A percentile compares a stretch with the other conserved stretches of the same genome.
Conservation (phyloP, 1,140 invertebrate genomes). For the Pseudomyrmex pallidus region DNA sequence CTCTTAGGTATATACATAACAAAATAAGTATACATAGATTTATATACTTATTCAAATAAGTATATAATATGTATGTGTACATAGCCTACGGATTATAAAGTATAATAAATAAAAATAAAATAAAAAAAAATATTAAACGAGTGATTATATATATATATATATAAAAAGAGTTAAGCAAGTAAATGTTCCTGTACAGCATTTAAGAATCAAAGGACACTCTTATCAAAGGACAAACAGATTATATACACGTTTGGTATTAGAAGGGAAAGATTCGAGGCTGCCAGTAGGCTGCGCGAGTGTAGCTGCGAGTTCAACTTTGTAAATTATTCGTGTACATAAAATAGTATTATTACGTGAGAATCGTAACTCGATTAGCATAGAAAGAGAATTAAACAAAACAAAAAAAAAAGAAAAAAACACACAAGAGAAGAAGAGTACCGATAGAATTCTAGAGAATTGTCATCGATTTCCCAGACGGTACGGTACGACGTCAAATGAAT, state of each 20-base stretch:
- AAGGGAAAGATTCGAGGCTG: conserved; percentile 79
- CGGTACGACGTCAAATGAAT: conserved; percentile 29
- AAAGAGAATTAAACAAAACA: conserved; percentile 17
- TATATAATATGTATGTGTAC: conserved; percentile 47
- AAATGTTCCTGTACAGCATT: conserved; percentile 86
- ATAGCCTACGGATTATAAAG: conserved; percentile 69
- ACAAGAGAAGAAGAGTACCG: conserved; percentile 23
- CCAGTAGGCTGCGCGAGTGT: conserved; percentile 68
- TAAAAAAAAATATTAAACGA: conserved; percentile 63
- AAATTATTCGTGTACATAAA: conserved; percentile 82
- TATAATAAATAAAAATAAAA: conserved; percentile 60
- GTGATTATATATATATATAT: conserved; percentile 63
- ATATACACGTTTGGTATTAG: conserved; percentile 78
- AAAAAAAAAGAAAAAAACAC: no score
- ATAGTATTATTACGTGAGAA: conserved; percentile 61
- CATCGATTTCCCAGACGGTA: conserved; percentile 30
- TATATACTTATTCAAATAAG: conserved; percentile 74
- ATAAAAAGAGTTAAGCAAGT: conserved; percentile 77
- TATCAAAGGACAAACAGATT: conserved; percentile 70
- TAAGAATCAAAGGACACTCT: conserved; percentile 85
- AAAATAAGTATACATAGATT: conserved; percentile 29
- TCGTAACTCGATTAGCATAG: conserved; percentile 64
- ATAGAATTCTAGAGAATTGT: conserved; percentile 36
- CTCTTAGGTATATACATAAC: conserved; percentile 70
- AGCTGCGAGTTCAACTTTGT: conserved; percentile 78